phyloP scores from a whole-genome alignment of 2,113 vertebrate genomes.

The Nyctibius bracteatus region DNA sequence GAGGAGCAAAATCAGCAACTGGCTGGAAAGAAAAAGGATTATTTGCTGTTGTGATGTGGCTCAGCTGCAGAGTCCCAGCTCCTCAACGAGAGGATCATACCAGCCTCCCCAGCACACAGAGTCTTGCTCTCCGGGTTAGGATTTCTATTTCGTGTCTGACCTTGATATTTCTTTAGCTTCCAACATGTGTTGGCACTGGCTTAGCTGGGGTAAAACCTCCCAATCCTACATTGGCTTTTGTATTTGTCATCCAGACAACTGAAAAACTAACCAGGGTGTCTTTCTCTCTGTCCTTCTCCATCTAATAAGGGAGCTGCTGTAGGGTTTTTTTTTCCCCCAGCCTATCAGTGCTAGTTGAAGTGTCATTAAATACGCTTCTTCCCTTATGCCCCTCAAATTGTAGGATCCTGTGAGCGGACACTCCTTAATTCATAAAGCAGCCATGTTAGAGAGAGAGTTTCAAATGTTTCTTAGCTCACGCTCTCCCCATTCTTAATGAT shows the following conservation, averaged over 20 bases:
- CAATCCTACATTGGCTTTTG: not conserved
- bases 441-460: not conserved
- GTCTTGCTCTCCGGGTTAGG: not conserved
- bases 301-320: not conserved
- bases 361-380: not conserved
- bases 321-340: not conserved
- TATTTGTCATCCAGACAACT: not conserved
- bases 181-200: not conserved
- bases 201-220: not conserved
- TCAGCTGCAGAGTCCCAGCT: not conserved
- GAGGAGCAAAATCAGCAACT: not conserved
- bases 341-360: not conserved
- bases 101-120: not conserved
- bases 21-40: not conserved
- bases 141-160: not conserved
- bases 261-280: not conserved
- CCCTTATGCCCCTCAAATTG: not conserved
- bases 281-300: not conserved
- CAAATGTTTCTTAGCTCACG: not conserved
- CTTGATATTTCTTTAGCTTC: not conserved
- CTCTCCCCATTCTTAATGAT: not conserved
- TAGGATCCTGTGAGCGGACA: not conserved
- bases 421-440: not conserved
- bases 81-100: not conserved
- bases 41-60: not conserved